Evolutionary conservation across 1,140 invertebrate genomes (phyloP), one percentile per base, ranked within the genome.

Genomic region (Pseudomyrmex dendroicus): DNA sequence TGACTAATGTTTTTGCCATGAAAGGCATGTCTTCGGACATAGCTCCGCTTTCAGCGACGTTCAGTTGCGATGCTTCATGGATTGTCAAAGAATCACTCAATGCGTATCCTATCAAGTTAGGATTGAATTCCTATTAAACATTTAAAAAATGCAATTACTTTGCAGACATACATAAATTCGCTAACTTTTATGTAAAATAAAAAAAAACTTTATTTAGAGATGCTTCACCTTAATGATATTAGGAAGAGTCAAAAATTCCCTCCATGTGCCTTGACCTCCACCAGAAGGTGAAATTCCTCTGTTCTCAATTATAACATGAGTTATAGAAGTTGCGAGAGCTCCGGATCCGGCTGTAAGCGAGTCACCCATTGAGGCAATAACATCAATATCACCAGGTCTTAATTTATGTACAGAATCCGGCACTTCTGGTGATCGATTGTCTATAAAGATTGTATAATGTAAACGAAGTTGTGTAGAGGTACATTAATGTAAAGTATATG

Each of bases 361-460:
- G 89, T 97, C 97, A 2, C 97, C 97, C 84, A 97, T 93, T 2
- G 96, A 96, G 0, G 91, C 96, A 17, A 97, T 94, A 2, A 97
- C 93, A 68, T 96, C 95, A 46, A 97, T 96, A 89, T 97, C 96
- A 50, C 95, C 95, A 2, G 95, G 96, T 66, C 95, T 94, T 5
- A 97, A 91, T 78, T 92, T 86, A 35, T 35, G 35, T 1, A 35
- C 35, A 35, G 35, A 35, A 35, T 35, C 35, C 35, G 35, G 35
- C 0, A 35, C 5, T 0, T 35, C 0, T 0, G 7, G 5, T 5
- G 35, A 35, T 35, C 35, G 35, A 35, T 5, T 5, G 5, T 35
- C 35, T 35, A 7, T 35, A 5, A 35, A 0, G 35, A 35, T 5
- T 35, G 0, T 35, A 0, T 35, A 35, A 35, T 35, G 5, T 35